phyloP scores from a whole-genome alignment of 1,140 invertebrate species.

The Euura saliciscinereae region DNA sequence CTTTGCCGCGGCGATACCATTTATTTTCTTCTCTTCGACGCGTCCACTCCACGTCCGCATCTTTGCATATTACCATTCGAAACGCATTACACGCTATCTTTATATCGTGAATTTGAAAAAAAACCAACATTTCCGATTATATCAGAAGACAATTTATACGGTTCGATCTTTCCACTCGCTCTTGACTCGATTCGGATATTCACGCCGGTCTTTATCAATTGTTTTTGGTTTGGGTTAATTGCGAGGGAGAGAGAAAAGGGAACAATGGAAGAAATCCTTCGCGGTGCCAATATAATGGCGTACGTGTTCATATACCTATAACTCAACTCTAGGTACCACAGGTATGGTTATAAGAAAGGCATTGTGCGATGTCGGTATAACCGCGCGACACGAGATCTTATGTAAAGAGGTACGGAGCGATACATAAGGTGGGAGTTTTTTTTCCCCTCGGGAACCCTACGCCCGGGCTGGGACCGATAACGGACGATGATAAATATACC shows the following conservation, averaged over 20 bases:
- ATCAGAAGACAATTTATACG: too few species aligned
- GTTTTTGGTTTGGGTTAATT: too few species aligned
- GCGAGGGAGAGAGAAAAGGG: too few species aligned
- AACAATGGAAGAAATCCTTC: too few species aligned
- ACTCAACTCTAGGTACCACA: too few species aligned
- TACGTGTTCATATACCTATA: too few species aligned
- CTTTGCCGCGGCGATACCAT: slow-evolving; percentile 25
- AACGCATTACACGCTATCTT: neutral
- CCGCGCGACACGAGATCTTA: neutral
- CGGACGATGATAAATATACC: neutral
- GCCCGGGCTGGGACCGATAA: neutral
- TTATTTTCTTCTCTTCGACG: slow-evolving; percentile 30
- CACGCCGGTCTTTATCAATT: too few species aligned
- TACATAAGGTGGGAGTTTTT: neutral
- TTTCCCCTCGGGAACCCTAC: neutral
- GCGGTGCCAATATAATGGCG: too few species aligned
- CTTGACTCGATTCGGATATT: too few species aligned
- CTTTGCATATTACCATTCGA: neutral
- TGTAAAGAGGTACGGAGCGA: neutral
- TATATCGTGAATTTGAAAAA: too few species aligned
- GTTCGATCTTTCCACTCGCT: too few species aligned
- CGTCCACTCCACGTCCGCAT: neutral
- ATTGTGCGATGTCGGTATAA: neutral
- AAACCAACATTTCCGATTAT: too few species aligned
- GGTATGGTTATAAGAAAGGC: neutral